These are phyloP conservation scores for Calameuta idolon DNA, from an alignment of 2,888 invertebrate genomes.

Conservation along the genomic window DNA sequence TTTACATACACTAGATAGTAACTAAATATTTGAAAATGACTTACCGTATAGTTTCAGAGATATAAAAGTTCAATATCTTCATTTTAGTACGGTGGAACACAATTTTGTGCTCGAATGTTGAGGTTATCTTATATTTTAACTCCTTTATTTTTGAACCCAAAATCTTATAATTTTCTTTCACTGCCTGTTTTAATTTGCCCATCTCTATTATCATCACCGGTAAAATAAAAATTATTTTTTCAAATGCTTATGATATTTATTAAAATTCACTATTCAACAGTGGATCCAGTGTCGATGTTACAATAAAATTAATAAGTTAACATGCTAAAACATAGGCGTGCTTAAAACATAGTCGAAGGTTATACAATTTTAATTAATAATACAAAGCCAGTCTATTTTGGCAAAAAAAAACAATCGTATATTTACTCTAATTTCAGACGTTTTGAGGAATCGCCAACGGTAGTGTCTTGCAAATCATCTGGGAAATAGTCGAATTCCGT, in stretches of 20 bases:
- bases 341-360: neutral
- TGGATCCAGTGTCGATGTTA: neutral
- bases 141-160: too few species aligned
- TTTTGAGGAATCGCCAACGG: neutral
- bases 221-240: neutral
- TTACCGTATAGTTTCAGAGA: too few species aligned
- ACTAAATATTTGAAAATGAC: too few species aligned
- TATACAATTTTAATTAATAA: neutral
- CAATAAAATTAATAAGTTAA: neutral
- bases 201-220: too few species aligned
- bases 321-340: neutral
- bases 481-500: neutral
- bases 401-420: neutral
- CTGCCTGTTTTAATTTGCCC: too few species aligned
- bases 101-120: too few species aligned
- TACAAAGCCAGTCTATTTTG: neutral
- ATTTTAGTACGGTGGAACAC: too few species aligned
- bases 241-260: neutral
- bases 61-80: too few species aligned
- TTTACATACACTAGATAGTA: too few species aligned
- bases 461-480: neutral
- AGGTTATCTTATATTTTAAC: too few species aligned
- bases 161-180: too few species aligned
- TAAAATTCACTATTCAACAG: neutral
- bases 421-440: neutral